These are phyloP conservation scores for Potorous gilbertii DNA, from an alignment of 2,797 vertebrate genomes.

Conservation along the genomic window DNA sequence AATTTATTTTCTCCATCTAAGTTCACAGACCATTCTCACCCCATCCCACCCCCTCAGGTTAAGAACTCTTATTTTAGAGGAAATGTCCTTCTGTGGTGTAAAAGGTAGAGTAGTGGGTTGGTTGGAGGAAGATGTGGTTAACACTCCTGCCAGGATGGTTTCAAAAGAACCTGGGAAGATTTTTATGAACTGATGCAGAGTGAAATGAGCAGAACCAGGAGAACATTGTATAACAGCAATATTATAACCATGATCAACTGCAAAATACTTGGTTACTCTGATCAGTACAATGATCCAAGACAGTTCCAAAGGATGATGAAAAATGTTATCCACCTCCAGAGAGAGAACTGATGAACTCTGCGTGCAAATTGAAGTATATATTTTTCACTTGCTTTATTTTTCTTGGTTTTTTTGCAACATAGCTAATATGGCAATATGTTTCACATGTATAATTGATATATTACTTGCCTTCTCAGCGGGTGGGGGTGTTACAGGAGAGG, in stretches of 20 bases:
- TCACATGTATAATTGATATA: background rate
- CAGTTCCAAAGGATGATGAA: background rate
- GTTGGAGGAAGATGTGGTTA: background rate
- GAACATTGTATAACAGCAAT: background rate
- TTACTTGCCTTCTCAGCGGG: background rate
- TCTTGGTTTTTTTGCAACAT: background rate
- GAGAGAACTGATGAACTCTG: background rate
- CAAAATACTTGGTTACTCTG: too few species aligned
- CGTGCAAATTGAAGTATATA: background rate
- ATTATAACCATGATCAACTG: background rate
- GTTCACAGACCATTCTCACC: background rate
- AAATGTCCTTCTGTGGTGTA: background rate
- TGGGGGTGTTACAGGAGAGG: background rate
- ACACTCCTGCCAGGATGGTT: background rate
- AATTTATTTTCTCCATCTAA: background rate
- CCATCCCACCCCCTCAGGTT: background rate
- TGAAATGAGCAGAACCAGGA: background rate
- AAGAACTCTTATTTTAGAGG: background rate
- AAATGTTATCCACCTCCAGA: background rate
- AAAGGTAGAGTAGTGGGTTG: background rate
- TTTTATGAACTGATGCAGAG: background rate
- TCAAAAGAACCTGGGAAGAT: background rate
- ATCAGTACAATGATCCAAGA: background rate
- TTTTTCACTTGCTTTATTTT: background rate
- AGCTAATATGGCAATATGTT: background rate